Percentiles rank a stretch among this genome's conserved stretches.
phyloP scores from a whole-genome alignment of 2,888 invertebrate species.

The Tetranychus piercei region DNA sequence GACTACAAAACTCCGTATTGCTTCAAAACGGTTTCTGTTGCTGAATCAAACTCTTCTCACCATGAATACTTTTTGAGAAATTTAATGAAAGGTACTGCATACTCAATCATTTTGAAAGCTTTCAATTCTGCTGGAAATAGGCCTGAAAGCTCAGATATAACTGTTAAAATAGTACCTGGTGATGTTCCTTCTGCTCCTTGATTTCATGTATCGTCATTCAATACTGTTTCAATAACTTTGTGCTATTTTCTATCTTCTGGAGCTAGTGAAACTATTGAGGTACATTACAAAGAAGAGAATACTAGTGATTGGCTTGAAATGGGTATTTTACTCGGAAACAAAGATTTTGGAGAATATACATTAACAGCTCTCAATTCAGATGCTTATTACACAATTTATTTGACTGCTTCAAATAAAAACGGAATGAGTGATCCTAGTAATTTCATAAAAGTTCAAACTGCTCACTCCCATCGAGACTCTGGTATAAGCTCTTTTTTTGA shows the following conservation, averaged over 20 bases:
- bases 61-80: constrained; percentile 26
- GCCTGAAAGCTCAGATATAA: constrained; percentile 25
- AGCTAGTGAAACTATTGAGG: neutral
- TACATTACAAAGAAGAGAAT: constrained; percentile 20
- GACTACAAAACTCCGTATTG: neutral
- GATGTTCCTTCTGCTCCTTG: constrained; percentile 28
- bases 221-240: constrained; percentile 11
- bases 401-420: constrained; percentile 10
- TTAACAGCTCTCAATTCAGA: neutral
- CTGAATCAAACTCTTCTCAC: neutral
- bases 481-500: neutral
- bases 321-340: constrained; percentile 12
- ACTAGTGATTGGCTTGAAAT: constrained; percentile 20
- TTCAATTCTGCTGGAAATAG: constrained; percentile 28
- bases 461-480: neutral
- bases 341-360: neutral
- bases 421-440: constrained; percentile 4
- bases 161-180: constrained; percentile 26
- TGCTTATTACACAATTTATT: constrained; percentile 8
- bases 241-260: neutral
- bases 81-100: constrained; percentile 25
- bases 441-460: neutral
- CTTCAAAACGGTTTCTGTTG: constrained; percentile 22
- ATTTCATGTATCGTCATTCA: constrained; percentile 24
- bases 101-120: constrained; percentile 27